These are phyloP conservation scores for Calidris pugnax DNA, from an alignment of 2,113 vertebrate genomes.

Conservation along the genomic window DNA sequence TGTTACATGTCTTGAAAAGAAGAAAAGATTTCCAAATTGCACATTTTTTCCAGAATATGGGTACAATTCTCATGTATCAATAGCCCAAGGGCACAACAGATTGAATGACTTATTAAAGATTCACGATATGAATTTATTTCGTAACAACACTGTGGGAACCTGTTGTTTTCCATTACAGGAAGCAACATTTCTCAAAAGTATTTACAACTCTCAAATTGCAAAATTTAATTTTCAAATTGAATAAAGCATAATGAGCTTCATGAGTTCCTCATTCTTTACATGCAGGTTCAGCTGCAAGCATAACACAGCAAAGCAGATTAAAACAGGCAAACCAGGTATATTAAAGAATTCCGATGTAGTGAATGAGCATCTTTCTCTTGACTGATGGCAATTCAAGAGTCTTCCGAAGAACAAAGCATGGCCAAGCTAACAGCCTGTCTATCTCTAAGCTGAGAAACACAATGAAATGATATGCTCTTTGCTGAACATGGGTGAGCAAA, in stretches of 20 bases:
- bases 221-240: slow-evolving; percentile 47
- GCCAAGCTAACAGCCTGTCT: not conserved
- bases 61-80: slow-evolving; percentile 35
- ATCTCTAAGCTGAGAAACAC: not conserved
- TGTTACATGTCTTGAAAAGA: slow-evolving; percentile 10
- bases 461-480: not conserved
- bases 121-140: slow-evolving; percentile 50
- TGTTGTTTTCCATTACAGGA: slow-evolving; percentile 40
- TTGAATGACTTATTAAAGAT: slow-evolving; percentile 64
- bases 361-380: not conserved
- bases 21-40: slow-evolving; percentile 30
- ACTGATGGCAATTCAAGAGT: not conserved
- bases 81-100: slow-evolving; percentile 40
- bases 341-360: not conserved
- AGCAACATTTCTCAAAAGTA: slow-evolving; percentile 31
- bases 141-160: slow-evolving; percentile 1
- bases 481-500: not conserved
- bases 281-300: not conserved
- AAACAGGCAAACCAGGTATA: not conserved
- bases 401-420: not conserved
- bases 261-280: not conserved
- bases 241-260: slow-evolving; percentile 34
- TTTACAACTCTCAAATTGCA: slow-evolving; percentile 53
- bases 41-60: slow-evolving; percentile 28
- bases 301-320: not conserved